Evolutionary conservation across 1,140 invertebrate genomes (phyloP), one percentile per base, ranked within the genome.

Genomic region (Brachionus paranguensis): DNA sequence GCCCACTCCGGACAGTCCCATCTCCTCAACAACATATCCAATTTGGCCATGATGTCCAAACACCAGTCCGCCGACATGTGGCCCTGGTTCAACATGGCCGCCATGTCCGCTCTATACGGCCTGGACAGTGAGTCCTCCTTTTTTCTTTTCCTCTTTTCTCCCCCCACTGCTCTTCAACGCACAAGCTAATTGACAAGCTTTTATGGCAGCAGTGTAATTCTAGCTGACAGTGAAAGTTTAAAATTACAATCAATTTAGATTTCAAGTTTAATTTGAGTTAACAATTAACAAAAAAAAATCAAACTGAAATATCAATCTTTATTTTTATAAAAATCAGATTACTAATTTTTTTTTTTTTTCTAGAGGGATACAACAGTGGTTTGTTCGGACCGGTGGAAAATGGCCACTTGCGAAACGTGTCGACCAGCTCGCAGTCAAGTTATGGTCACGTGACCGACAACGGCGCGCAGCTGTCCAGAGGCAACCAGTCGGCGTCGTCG

Each of bases 81-180:
- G 72, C 72, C 72, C 43, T 76, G 72, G 72, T 76, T 76, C 45
- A 76, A 76, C 27, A 76, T 76, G 72, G 72, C 72, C 20, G 72
- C 72, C 20, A 76, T 76, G 72, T 76, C 72, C 11, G 72, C 72
- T 50, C 45, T 76, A 2, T 76, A 76, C 43, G 72, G 72, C 47
- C 45, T 76, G 14, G 72, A 76, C 14, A 76, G 72, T 76, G n/a
- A 50, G 72, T 6, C 14, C 27, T 76, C 43, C 7, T 27, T 27
- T 14, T 43, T 43, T 14, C 5, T 27, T 74, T 41, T 24, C 3
- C 41, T 45, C 5, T 27, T 74, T 41, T 24, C 3, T 20, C 24
- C 41, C 10, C 12, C 10, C 2, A 14, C 20, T 41, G 10, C 14
- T 43, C 0, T 37, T 37, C 6, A 7, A 1, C 33, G 7, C 33